phyloP scores from a whole-genome alignment of 2,113 vertebrate species.

The Cyphomyrus plagiostoma region DNA sequence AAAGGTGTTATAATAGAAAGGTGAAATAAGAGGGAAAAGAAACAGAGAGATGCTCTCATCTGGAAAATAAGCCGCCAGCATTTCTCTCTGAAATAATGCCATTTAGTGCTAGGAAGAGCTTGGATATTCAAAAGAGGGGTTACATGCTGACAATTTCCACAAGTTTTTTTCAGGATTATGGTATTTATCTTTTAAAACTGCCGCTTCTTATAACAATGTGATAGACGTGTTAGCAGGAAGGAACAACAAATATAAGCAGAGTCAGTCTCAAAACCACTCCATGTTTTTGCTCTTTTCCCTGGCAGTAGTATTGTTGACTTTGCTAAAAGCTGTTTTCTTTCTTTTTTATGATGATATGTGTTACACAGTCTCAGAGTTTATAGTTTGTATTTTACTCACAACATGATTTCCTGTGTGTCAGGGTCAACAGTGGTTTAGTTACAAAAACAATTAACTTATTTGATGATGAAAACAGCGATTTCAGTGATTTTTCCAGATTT shows the following conservation, averaged over 20 bases:
- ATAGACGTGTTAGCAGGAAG: neutral
- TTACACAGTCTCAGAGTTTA: neutral
- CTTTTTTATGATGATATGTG: neutral
- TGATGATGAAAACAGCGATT: neutral
- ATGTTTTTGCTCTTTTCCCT: neutral
- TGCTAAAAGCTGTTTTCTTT: neutral
- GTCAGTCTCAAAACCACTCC: neutral
- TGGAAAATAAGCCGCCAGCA: neutral
- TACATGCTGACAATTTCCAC: neutral
- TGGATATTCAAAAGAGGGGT: neutral
- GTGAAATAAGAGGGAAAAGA: conserved; percentile 3
- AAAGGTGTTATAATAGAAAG: conserved; percentile 9
- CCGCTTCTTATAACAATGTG: neutral
- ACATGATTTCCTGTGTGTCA: neutral
- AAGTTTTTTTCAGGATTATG: neutral
- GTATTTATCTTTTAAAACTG: neutral
- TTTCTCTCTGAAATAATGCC: neutral
- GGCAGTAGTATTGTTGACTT: neutral
- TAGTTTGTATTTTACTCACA: neutral
- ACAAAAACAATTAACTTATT: neutral
- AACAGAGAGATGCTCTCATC: neutral
- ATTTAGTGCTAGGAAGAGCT: neutral
- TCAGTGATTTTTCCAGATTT: neutral
- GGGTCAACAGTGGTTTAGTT: neutral
- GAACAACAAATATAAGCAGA: neutral